These are phyloP conservation scores for Heteromurus nitidus DNA, from an alignment of 2,888 invertebrate species.

Conservation along the genomic window DNA sequence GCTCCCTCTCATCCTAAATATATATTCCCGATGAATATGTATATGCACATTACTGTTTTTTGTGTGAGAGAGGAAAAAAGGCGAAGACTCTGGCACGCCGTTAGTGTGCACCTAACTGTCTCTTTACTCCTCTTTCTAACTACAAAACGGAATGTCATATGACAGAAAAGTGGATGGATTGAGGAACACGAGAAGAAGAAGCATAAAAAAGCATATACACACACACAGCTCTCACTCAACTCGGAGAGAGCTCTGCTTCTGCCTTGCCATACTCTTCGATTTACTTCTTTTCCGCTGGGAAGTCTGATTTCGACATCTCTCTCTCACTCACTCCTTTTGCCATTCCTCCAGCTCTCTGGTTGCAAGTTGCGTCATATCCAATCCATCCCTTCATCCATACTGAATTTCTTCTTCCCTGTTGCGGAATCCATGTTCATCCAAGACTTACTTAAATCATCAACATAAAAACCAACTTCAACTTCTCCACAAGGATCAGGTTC, in stretches of 20 bases:
- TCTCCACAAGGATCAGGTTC: not conserved
- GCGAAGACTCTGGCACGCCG: not conserved
- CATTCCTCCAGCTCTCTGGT: constrained; percentile 2
- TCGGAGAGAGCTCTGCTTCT: not conserved
- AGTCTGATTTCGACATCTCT: constrained; percentile 63
- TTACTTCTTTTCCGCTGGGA: constrained; percentile 58
- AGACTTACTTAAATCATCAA: too few relatives aligned
- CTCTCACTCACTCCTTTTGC: constrained; percentile 18
- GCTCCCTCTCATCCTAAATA: too few relatives aligned
- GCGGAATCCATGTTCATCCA: not conserved
- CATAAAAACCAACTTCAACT: too few relatives aligned
- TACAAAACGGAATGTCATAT: constrained; percentile 32
- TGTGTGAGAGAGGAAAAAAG: not conserved
- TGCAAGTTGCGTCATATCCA: constrained; percentile 17
- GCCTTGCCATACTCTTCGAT: constrained; percentile 41
- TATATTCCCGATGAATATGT: constrained; percentile 27
- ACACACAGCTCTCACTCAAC: too few relatives aligned
- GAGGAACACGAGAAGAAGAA: constrained; percentile 3
- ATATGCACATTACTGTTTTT: constrained; percentile 15
- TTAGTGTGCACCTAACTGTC: not conserved
- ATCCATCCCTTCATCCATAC: not conserved
- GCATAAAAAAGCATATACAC: too few relatives aligned
- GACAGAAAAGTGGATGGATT: constrained; percentile 32
- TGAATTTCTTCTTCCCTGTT: not conserved
- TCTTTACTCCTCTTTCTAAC: constrained; percentile 2